Evolutionary conservation across 2,113 vertebrate species (phyloP).

Genomic region (Saccopteryx bilineata): DNA sequence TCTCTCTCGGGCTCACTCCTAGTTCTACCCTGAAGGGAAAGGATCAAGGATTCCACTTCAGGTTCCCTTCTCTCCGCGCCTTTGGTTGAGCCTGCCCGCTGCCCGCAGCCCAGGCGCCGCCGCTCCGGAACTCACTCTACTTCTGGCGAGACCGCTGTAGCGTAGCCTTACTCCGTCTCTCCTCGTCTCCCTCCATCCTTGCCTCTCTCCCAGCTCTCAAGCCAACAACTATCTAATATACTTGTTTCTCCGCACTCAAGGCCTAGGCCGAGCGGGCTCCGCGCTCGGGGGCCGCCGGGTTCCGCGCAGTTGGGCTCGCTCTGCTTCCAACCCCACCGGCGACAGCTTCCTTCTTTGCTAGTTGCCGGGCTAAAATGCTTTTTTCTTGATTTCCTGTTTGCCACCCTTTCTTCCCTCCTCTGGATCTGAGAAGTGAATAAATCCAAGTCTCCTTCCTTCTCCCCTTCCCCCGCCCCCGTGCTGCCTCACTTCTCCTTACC

Average conservation of each 20-base stretch:
- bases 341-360: background rate
- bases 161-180: background rate
- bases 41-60: background rate
- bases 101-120: background rate
- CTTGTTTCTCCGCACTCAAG: background rate
- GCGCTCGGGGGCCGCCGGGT: too few species aligned
- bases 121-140: background rate
- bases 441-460: background rate
- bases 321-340: fast-evolving
- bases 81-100: background rate
- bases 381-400: background rate
- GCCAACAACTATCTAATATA: background rate
- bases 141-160: background rate
- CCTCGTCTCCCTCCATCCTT: background rate
- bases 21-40: background rate
- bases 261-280: background rate
- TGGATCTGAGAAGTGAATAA: slow-evolving; percentile 58
- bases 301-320: background rate
- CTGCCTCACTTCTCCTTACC: slow-evolving; percentile 85
- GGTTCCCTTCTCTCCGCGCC: background rate
- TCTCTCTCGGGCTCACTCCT: too few species aligned
- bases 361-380: background rate
- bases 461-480: slow-evolving; percentile 22
- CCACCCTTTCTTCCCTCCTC: background rate
- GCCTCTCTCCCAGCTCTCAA: background rate